A percentile compares a stretch with the other conserved stretches of the same genome.
Evolutionary conservation across 2,888 invertebrate species (phyloP).

Genomic region (Archaeoteleia sp.): DNA sequence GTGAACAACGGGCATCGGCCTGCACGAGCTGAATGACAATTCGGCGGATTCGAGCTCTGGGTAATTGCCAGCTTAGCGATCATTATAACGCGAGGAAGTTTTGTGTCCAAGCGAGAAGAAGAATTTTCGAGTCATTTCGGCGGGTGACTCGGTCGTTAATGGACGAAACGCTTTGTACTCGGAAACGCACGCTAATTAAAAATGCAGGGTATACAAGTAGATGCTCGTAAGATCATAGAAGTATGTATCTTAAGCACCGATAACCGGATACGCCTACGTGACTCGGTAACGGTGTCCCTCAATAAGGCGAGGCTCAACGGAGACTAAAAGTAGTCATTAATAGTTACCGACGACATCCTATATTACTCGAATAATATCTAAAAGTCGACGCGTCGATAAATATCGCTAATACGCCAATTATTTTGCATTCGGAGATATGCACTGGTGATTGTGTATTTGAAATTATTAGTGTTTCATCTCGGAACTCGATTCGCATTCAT

Average conservation of each 20-base stretch:
- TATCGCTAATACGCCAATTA: constrained; percentile 6
- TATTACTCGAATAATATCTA: constrained; percentile 10
- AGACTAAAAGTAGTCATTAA: constrained; percentile 38
- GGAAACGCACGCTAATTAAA: constrained; percentile 38
- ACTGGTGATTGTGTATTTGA: not conserved
- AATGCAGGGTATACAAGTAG: constrained; percentile 12
- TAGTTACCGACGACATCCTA: constrained; percentile 21
- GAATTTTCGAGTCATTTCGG: not conserved
- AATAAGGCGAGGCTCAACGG: constrained; percentile 30
- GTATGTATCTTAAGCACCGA: constrained; percentile 21
- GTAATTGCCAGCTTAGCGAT: constrained; percentile 73
- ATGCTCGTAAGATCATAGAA: constrained; percentile 15
- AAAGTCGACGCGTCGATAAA: constrained; percentile 4
- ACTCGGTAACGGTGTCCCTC: constrained; percentile 37
- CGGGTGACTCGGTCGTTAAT: too few species aligned
- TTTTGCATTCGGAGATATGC: too few species aligned
- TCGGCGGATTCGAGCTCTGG: constrained; percentile 65
- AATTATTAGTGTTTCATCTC: too few species aligned
- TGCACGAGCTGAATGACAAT: constrained; percentile 71
- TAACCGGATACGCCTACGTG: constrained; percentile 48
- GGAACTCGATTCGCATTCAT: too few species aligned
- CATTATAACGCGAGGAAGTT: constrained; percentile 64
- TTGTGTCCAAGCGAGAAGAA: constrained; percentile 10
- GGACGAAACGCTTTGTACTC: too few species aligned
- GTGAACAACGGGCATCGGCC: constrained; percentile 71